A percentile compares a stretch with the other conserved stretches of the same genome.
Evolutionary conservation across 2,797 vertebrate species (phyloP).

Genomic region (Aldrovandia affinis): DNA sequence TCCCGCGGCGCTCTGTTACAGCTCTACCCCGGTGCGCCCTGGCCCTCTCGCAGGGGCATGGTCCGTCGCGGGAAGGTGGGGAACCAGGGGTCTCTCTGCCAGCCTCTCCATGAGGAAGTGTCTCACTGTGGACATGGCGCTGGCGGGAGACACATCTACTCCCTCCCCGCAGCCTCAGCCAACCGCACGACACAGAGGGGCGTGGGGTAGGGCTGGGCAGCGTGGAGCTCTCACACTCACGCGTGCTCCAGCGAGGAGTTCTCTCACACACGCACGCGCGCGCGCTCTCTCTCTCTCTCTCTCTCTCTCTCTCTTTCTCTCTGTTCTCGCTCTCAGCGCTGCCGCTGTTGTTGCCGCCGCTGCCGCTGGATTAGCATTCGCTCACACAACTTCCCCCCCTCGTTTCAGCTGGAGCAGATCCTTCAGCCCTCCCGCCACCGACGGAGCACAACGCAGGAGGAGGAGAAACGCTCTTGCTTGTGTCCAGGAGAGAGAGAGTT

Average conservation of each 20-base stretch:
- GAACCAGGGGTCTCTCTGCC: background rate
- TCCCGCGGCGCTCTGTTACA: background rate
- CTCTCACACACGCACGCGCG: background rate
- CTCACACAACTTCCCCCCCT: background rate
- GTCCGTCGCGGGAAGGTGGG: background rate
- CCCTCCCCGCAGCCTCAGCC: background rate
- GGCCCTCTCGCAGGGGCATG: background rate
- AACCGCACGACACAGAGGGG: background rate
- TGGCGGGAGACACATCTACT: background rate
- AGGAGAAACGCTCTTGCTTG: background rate
- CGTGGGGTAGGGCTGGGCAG: background rate
- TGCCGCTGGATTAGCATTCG: background rate
- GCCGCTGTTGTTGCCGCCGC: background rate
- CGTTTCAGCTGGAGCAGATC: background rate
- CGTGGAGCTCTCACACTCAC: background rate
- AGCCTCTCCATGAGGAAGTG: background rate
- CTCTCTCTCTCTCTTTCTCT: background rate
- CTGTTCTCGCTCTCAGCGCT: background rate
- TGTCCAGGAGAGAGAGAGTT: background rate
- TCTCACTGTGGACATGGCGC: background rate
- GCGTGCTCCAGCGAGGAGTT: background rate
- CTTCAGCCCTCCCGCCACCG: background rate
- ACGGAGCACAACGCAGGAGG: background rate
- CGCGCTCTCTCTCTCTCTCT: background rate
- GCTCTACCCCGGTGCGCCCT: background rate